Percentiles rank a stretch among this genome's conserved stretches.
Evolutionary conservation across 2,888 invertebrate species (phyloP).

Genomic region (Cephus pygmeus): DNA sequence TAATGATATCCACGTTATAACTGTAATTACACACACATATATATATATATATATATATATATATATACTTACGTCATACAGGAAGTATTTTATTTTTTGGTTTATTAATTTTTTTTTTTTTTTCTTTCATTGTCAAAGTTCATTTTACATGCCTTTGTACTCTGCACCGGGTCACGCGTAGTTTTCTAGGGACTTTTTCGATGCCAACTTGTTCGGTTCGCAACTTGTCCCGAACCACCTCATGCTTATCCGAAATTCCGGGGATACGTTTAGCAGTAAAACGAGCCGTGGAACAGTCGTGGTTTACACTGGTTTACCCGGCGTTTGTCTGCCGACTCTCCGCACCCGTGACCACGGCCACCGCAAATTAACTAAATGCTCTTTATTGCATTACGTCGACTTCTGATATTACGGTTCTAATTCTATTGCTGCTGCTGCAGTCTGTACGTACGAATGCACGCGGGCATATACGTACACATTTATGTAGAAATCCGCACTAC

Average conservation of each 20-base stretch:
- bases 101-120: no score
- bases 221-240: background rate
- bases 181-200: background rate
- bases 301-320: background rate
- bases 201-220: background rate
- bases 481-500: background rate
- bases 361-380: constrained; percentile 40
- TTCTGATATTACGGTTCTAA: constrained; percentile 35
- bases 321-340: background rate
- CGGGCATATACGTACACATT: background rate
- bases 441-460: constrained; percentile 13
- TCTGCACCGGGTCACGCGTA: background rate
- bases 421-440: constrained; percentile 30
- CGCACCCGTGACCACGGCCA: background rate
- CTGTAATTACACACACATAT: background rate
- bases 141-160: background rate
- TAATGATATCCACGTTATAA: background rate
- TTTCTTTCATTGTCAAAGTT: background rate
- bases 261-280: background rate
- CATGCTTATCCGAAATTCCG: background rate
- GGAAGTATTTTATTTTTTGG: background rate
- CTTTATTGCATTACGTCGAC: constrained; percentile 31
- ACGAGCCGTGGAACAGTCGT: background rate
- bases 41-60: no score
- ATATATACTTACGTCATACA: background rate